Conservation (phyloP, 2,113 vertebrate genomes). For the Spheniscus mendiculus region DNA sequence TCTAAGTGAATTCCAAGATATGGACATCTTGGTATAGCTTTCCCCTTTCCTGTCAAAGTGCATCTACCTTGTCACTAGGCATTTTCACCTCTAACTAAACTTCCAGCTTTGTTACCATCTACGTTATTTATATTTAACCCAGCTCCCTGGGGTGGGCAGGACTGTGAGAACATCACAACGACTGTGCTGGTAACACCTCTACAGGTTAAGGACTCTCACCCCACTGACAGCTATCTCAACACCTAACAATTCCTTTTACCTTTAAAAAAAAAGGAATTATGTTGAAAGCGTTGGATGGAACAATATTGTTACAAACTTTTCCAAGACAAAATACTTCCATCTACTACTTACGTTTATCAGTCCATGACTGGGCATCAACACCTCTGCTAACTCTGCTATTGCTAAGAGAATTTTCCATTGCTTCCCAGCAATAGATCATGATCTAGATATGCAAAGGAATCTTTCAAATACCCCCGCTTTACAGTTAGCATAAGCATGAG, state of each 20-base stretch:
- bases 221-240: not conserved
- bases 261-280: not conserved
- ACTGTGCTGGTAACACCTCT: not conserved
- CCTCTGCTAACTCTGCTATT: not conserved
- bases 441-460: not conserved
- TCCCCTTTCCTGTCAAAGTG: not conserved
- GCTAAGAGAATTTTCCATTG: not conserved
- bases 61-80: not conserved
- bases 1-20: not conserved
- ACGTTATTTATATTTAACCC: not conserved
- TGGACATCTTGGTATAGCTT: not conserved
- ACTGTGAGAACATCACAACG: not conserved
- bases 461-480: not conserved
- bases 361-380: not conserved
- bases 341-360: not conserved
- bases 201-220: not conserved
- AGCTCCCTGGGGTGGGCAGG: not conserved
- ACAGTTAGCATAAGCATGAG: not conserved
- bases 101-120: not conserved
- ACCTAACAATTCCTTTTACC: not conserved
- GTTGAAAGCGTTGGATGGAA: not conserved
- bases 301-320: not conserved
- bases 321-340: not conserved
- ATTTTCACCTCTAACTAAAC: not conserved
- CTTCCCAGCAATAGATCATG: constrained; percentile 21